A percentile compares a stretch with the other conserved stretches of the same genome.
Evolutionary conservation across 2,888 invertebrate genomes (phyloP).

Genomic region (Macrophya alboannulata): DNA sequence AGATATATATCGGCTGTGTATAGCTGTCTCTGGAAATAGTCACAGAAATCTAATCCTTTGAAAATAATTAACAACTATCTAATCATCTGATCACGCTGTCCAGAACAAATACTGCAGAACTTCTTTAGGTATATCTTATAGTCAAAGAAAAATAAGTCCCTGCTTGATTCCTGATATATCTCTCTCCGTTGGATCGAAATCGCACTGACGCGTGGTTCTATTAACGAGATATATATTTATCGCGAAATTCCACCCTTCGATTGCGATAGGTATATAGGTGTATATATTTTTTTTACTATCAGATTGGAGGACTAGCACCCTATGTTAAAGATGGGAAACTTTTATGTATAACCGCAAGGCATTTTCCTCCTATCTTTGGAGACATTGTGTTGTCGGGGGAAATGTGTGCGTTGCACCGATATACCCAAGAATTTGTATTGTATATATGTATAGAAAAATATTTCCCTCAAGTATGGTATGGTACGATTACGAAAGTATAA

Average conservation of each 20-base stretch:
- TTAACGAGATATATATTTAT: conserved; percentile 20
- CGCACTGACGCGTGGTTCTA: not conserved
- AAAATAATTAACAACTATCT: not conserved
- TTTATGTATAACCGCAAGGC: conserved; percentile 28
- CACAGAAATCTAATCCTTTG: not conserved
- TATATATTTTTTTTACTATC: not conserved
- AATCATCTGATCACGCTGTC: not conserved
- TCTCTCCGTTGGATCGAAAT: not conserved
- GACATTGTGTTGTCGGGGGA: not conserved
- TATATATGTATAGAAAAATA: not conserved
- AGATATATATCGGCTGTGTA: not conserved
- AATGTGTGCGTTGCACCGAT: not conserved
- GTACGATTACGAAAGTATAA: not conserved
- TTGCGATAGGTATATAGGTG: not conserved
- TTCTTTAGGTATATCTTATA: not conserved
- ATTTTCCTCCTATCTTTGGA: conserved; percentile 21
- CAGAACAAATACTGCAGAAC: not conserved
- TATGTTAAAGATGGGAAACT: conserved; percentile 16
- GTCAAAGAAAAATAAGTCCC: not conserved
- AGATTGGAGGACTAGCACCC: not conserved
- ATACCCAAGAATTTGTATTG: not conserved
- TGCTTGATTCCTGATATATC: not conserved
- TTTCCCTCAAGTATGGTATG: not conserved
- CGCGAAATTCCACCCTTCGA: conserved; percentile 23
- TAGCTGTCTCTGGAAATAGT: not conserved